Conservation (phyloP, 2,888 invertebrate species). For the Stenchaetothrips biformis region DNA sequence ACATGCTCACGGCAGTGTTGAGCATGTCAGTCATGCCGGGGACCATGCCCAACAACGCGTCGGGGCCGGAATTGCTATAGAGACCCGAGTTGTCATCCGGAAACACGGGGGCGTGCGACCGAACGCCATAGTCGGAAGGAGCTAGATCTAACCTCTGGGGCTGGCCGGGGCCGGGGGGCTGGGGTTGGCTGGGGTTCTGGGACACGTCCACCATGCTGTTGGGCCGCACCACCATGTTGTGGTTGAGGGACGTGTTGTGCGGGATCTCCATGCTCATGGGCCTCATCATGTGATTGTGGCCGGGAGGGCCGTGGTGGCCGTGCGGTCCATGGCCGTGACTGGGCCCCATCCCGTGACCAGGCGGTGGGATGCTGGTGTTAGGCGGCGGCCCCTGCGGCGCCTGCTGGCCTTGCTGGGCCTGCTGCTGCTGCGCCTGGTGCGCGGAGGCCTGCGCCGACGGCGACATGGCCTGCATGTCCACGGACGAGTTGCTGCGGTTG, state of each 20-base stretch:
- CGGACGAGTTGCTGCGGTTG: not conserved
- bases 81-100: conserved; percentile 40
- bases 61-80: conserved; percentile 33
- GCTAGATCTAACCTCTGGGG: conserved; percentile 6
- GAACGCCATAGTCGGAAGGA: not conserved
- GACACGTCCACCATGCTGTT: conserved; percentile 10
- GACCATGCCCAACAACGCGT: conserved; percentile 48
- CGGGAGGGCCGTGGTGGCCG: not conserved
- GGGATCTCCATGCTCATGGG: conserved; percentile 19
- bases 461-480: conserved; percentile 14
- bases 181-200: conserved; percentile 41
- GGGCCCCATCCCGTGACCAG: conserved; percentile 29
- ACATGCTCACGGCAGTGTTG: conserved; percentile 52
- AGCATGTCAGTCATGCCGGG: conserved; percentile 44
- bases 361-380: not conserved
- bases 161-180: conserved; percentile 40
- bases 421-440: not conserved
- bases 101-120: conserved; percentile 41
- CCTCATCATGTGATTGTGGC: not conserved
- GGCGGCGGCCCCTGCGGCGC: conserved; percentile 28
- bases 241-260: not conserved
- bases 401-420: not conserved
- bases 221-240: conserved; percentile 11
- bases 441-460: not conserved
- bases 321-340: conserved; percentile 7